Base-by-base conservation (phyloP, 2,797 vertebrate genomes). In the Pygocentrus nattereri region DNA sequence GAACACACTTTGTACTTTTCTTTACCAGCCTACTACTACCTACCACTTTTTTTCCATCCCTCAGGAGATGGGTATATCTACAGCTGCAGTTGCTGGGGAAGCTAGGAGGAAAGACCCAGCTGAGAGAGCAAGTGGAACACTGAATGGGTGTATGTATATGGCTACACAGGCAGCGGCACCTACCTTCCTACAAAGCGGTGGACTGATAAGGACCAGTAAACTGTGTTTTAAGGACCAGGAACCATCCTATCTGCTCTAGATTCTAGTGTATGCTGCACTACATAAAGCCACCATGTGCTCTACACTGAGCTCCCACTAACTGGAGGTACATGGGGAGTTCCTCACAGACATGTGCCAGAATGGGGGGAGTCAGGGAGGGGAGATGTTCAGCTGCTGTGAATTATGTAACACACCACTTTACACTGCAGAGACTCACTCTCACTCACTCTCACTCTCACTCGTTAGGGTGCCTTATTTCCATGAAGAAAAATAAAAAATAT, bases 321-420 rank as follows among this genome's bases (percentile, higher is more conserved):
- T 74, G 31, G 11, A 31, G 68, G 44, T 47, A 76, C 27, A 67
- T 18, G 2, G 61, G 82, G 67, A 65, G 65, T 65, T 78, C 69
- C 52, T 74, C 18, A 8, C 71, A 56, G 73, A 71, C 72, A 78
- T 21, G 52, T 74, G 62, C 30, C 13, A 27, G 64, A 30, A 64
- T n/a, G 54, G 31, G 21, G 50, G 54, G 72, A 41, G 54, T 30
- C 30, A 30, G 52, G 69, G 62, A n/a, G 62, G 47, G 6, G 49
- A 44, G 64, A 54, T 31, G 54, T 62, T 23, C 65, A 80, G 72
- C 65, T 76, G 65, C 67, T 76, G 67, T 50, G 31, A 70, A 67
- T 83, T 83, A 79, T 12, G 72, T 25, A 83, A 83, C 49, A 61
- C 44, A 4, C 13, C 31, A 76, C 73, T 67, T 21, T 13, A n/a